phyloP scores from a whole-genome alignment of 2,113 vertebrate genomes.

The Cyphomyrus plagiostoma region DNA sequence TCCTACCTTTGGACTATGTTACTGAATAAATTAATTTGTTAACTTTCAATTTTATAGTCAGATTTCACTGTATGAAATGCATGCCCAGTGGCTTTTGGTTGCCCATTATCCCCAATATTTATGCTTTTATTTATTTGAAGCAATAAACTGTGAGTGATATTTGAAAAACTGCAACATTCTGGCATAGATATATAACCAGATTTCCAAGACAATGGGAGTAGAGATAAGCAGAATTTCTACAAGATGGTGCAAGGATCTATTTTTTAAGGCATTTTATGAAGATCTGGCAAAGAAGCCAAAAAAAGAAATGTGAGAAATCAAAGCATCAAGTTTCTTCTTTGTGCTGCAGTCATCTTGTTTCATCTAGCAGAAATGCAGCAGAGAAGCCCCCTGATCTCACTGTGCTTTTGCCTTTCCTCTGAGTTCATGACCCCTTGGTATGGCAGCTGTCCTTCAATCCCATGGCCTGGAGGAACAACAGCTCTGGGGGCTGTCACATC shows the following conservation, averaged over 20 bases:
- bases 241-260: neutral
- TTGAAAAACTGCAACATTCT: neutral
- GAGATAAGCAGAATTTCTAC: neutral
- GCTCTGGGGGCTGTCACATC: neutral
- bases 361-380: neutral
- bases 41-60: neutral
- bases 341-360: neutral
- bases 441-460: neutral
- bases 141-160: neutral
- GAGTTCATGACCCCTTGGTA: neutral
- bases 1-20: neutral
- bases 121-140: neutral
- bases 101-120: neutral
- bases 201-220: neutral
- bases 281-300: neutral
- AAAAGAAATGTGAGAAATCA: neutral
- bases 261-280: neutral
- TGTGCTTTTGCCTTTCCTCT: neutral
- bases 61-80: neutral
- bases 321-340: neutral
- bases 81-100: neutral
- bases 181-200: neutral
- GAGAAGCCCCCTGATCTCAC: neutral
- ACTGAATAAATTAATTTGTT: neutral
- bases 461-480: neutral